phyloP scores from a whole-genome alignment of 2,888 invertebrate genomes.

The Plemyria rubiginata region DNA sequence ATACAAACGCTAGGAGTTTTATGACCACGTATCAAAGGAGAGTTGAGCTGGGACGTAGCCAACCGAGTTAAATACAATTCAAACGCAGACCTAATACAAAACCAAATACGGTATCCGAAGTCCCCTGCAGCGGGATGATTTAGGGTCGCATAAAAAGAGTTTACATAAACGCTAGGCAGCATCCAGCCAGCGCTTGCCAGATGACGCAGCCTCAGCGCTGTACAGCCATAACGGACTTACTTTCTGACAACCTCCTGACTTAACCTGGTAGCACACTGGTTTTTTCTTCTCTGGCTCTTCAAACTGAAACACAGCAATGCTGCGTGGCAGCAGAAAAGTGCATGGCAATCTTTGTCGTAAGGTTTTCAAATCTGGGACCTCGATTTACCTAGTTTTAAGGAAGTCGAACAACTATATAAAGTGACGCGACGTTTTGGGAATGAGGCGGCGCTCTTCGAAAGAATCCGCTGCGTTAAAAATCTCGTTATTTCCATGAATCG shows the following conservation, averaged over 20 bases:
- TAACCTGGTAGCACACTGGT: no score
- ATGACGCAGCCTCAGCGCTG: slow-evolving; percentile 35
- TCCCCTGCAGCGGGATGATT: slow-evolving; percentile 23
- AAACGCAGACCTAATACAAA: slow-evolving; percentile 27
- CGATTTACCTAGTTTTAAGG: no score
- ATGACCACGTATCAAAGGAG: background rate
- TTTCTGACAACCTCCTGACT: background rate
- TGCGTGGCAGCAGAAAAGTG: no score
- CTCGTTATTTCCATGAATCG: no score
- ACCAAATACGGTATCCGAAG: slow-evolving; percentile 17
- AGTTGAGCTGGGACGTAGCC: background rate
- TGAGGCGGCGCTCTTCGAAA: no score
- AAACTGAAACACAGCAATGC: no score
- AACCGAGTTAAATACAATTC: slow-evolving; percentile 21
- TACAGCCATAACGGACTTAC: slow-evolving; percentile 21
- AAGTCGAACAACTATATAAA: no score
- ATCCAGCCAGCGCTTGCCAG: slow-evolving; percentile 37
- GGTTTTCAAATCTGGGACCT: no score
- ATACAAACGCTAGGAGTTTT: background rate
- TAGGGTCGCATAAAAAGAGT: slow-evolving; percentile 34
- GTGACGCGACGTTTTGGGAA: no score
- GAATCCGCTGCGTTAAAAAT: no score
- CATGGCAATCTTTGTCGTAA: no score
- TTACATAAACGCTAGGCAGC: slow-evolving; percentile 38
- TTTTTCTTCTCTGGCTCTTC: no score